Evolutionary conservation across 2,113 vertebrate species (phyloP), one percentile per base, ranked within the genome.

Genomic region (Mohoua ochrocephala): DNA sequence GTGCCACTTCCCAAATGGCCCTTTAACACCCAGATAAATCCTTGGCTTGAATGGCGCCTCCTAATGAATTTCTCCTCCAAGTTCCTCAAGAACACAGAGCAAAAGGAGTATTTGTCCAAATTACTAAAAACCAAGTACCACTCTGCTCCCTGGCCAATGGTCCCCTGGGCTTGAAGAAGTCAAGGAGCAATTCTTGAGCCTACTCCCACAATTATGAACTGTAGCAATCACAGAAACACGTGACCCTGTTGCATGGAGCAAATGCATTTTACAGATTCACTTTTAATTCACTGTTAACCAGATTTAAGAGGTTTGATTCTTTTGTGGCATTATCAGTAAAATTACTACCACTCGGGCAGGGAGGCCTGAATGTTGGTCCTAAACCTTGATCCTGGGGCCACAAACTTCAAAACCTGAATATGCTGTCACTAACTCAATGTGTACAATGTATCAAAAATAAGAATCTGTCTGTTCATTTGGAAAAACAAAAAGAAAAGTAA

Each of bases 311-410:
- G 11, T 63, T 84, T 60, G 21, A 26, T 39, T 83, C 44, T 84
- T 77, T 23, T 28, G 13, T n/a, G 31, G 27, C 15, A 63, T 70
- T 88, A 60, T 42, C 81, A 71, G 92, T 80, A 71, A 65, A 77
- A 75, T 28, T 13, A 67, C 23, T 50, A 37, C 45, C 13, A 14
- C 44, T 52, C 20, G 10, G 75, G 35, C 75, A 56, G 11, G 15
- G 7, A 87, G 59, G 85, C 57, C 61, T n/a, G 30, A 13, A 53
- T 1, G 7, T 2, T 56, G 50, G 44, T 60, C 68, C 56, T 97
- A 92, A 96, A 95, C 97, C 97, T 98, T 98, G 97, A 98, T 89
- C 96, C 73, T 11, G 0, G 11, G 69, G 90, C 79, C 81, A 87
- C 57, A 42, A 35, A 96, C 79, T 87, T 95, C 84, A 89, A 82